Evolutionary conservation across 2,888 invertebrate genomes (phyloP), one percentile per base, ranked within the genome.

Genomic region (Nemapogon koenigi): DNA sequence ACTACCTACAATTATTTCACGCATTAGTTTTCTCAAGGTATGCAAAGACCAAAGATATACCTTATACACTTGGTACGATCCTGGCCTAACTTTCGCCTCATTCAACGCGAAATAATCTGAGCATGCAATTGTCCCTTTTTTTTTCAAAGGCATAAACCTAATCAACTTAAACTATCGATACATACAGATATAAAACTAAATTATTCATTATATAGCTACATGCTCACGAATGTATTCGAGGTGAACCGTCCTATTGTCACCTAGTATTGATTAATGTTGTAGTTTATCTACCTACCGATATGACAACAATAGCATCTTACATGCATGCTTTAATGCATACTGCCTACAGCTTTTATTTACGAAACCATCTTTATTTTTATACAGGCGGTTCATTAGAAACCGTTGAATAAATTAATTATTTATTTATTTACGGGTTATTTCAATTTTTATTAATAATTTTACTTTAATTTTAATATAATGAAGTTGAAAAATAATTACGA

Each of bases 201-300:
- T 60, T 59, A 57, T 53, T 59, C 50, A 53, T 60, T 63, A 59
- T 51, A 49, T 43, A 39, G 49, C 47, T 46, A 55, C 51, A 46
- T 49, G 49, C 49, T 22, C 22, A 22, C 47, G 48, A 10, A 7
- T 7, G 47, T 50, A 56, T 59, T 62, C 60, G 61, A 71, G 66
- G 68, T 67, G 57, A 62, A 66, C 67, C 66, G 59, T 50, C 49
- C 33, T 18, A 75, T 76, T 78, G 73, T 76, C 62, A 62, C 54
- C 52, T 44, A 47, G 53, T 54, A 69, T 75, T 75, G 75, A 76
- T 73, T 73, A 72, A 78, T 75, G 63, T 55, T 47, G 58, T 68
- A 69, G 72, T 72, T 72, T 73, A 75, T 75, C 71, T 71, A 71
- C 62, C 7, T n/a, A n/a, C n/a, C 56, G 69, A 73, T 75, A 70